Evolutionary conservation across 2,797 vertebrate species (phyloP).

Genomic region (Anguilla anguilla): DNA sequence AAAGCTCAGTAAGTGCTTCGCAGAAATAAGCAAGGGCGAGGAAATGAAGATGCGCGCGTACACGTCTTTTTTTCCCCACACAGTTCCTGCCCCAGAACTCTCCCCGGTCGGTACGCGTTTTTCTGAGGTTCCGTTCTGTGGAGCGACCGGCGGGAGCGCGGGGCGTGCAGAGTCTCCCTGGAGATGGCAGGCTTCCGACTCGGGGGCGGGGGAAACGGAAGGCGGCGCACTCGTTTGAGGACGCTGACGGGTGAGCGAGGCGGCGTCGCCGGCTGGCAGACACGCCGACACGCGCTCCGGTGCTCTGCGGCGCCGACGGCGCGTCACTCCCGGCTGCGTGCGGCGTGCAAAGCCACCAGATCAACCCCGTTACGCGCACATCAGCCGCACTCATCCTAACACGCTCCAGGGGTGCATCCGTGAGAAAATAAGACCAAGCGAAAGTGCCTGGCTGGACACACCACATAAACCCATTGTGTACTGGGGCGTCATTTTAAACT

Average conservation of each 20-base stretch:
- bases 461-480: not conserved
- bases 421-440: not conserved
- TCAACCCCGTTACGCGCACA: conserved; percentile 11
- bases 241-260: conserved; percentile 54
- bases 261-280: conserved; percentile 28
- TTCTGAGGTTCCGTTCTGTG: not conserved
- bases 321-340: not conserved
- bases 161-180: not conserved
- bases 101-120: not conserved
- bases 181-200: not conserved
- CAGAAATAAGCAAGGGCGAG: not conserved
- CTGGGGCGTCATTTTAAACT: not conserved
- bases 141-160: not conserved
- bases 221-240: conserved; percentile 34
- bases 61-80: not conserved
- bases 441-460: not conserved
- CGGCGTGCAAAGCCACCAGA: not conserved
- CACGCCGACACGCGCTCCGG: not conserved
- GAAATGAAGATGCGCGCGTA: not conserved
- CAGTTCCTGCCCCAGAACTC: not conserved
- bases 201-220: not conserved
- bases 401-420: not conserved
- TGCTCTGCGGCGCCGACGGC: not conserved
- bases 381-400: conserved; percentile 14
- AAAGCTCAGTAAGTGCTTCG: conserved; percentile 20